These are phyloP conservation scores for Gastrophryne carolinensis DNA, from an alignment of 2,797 vertebrate species.

Conservation along the genomic window DNA sequence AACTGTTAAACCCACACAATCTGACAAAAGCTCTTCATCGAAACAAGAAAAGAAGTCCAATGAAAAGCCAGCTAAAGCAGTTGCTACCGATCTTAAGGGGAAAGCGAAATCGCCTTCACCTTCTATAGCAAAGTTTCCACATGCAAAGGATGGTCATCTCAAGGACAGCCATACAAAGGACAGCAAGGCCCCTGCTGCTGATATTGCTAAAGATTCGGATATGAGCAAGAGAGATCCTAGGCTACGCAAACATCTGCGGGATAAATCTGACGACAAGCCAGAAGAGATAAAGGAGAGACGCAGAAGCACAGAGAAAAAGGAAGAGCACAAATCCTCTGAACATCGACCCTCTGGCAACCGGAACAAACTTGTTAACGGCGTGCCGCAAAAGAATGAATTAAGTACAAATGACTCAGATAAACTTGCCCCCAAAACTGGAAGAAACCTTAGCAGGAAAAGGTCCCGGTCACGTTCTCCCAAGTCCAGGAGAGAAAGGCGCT, in stretches of 20 bases:
- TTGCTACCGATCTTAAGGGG: conserved; percentile 70
- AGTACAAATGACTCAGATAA: conserved; percentile 74
- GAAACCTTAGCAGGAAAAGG: conserved; percentile 77
- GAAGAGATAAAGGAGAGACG: conserved; percentile 88
- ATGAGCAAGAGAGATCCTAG: conserved; percentile 86
- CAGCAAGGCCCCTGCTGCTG: conserved; percentile 70
- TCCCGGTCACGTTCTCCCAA: conserved; percentile 84
- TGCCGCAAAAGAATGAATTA: conserved; percentile 77
- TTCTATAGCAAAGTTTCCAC: conserved; percentile 72
- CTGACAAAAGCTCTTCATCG: conserved; percentile 68
- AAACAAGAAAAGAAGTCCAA: conserved; percentile 77
- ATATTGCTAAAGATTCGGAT: conserved; percentile 72
- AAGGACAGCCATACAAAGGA: conserved; percentile 67
- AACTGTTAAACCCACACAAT: conserved; percentile 61
- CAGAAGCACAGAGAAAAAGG: conserved; percentile 80
- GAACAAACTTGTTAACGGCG: conserved; percentile 83
- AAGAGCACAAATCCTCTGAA: conserved; percentile 76
- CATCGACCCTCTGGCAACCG: conserved; percentile 70
- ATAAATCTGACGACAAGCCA: conserved; percentile 80
- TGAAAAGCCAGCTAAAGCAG: conserved; percentile 72
- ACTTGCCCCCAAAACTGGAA: conserved; percentile 74
- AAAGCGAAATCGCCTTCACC: conserved; percentile 84
- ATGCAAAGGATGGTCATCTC: conserved; percentile 60
- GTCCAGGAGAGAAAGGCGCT: conserved; percentile 85
- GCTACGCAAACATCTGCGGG: conserved; percentile 82